phyloP scores from a whole-genome alignment of 2,113 vertebrate species.

The Passer domesticus region DNA sequence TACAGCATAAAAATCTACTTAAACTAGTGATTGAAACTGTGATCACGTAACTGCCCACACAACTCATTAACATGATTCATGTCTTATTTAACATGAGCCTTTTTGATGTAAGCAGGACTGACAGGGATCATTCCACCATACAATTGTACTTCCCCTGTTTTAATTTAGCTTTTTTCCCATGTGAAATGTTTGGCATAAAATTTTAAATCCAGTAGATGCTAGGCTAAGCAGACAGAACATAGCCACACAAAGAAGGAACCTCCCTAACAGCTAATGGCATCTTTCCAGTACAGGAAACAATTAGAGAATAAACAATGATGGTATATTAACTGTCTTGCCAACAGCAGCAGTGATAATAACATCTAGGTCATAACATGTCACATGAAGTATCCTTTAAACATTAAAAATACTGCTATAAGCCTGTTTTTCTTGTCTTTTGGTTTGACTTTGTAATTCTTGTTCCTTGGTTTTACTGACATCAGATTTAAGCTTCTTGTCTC shows the following conservation, averaged over 20 bases:
- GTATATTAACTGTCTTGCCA: slow-evolving; percentile 51
- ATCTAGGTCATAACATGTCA: neutral
- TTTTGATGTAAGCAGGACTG: slow-evolving; percentile 7
- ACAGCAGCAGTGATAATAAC: slow-evolving; percentile 29
- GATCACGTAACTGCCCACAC: neutral
- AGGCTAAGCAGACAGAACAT: slow-evolving; percentile 25
- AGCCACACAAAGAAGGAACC: slow-evolving; percentile 21
- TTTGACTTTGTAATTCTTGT: neutral
- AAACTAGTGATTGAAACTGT: neutral
- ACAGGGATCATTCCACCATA: neutral
- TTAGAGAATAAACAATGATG: slow-evolving; percentile 55
- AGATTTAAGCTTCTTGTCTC: neutral
- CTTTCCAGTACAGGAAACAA: slow-evolving; percentile 58
- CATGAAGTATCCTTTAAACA: neutral
- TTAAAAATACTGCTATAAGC: neutral
- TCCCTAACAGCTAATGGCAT: slow-evolving; percentile 39
- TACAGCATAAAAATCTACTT: neutral
- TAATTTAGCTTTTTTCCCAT: slow-evolving; percentile 39
- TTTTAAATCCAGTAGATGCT: neutral
- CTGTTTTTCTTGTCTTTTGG: neutral
- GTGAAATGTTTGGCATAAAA: slow-evolving; percentile 30
- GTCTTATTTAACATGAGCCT: neutral
- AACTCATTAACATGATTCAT: neutral
- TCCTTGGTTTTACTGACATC: neutral
- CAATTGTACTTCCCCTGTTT: neutral